Base-by-base conservation (phyloP, 2,888 invertebrate genomes). In the Sylvicola cinctus region DNA sequence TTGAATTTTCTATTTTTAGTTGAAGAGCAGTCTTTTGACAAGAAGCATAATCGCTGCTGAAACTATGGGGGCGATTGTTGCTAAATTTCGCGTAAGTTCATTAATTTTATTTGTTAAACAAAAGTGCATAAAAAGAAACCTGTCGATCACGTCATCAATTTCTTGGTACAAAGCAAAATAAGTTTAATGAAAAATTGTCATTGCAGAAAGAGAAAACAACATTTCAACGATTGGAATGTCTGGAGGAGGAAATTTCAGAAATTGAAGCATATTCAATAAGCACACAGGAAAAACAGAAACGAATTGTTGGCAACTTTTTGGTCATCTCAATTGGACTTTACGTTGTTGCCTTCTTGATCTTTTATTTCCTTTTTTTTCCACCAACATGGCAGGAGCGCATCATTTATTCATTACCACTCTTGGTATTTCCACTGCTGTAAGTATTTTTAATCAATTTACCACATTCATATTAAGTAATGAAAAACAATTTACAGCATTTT, bases 351-450 rank as follows among this genome's bases (percentile, higher is more conserved):
- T 78, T 78, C 6, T 53, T 77, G 20, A 49, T 78, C 17, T 77
- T 81, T 52, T 87, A 78, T 50, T 78, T 83, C 58, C 75, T 74
- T 45, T 83, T 76, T 43, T 78, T 83, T 39, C 76, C 79, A 38
- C 70, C 73, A 36, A 72, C 75, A 44, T 69, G 78, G 61, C 61
- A 70, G 40, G 75, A 81, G 44, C 70, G 75, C 38, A 49, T 84
- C 36, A 60, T 81, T 41, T 81, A 81, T 52, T 71, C 78, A 11
- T 68, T 75, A 37, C 87, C 87, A 13, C 59, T 90, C 35, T 55
- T 88, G 16, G 61, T 81, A 35, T 73, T 88, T 48, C 87, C 90
- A 35, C 49, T 87, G 37, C 51, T 90, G 90, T 91, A 60, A 78
- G 85, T 68, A 41, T 41, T 15, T 10, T 49, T 27, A 16, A 7